Evolutionary conservation across 2,888 invertebrate species (phyloP), one percentile per base, ranked within the genome.

Genomic region (Ichneumon xanthorius): DNA sequence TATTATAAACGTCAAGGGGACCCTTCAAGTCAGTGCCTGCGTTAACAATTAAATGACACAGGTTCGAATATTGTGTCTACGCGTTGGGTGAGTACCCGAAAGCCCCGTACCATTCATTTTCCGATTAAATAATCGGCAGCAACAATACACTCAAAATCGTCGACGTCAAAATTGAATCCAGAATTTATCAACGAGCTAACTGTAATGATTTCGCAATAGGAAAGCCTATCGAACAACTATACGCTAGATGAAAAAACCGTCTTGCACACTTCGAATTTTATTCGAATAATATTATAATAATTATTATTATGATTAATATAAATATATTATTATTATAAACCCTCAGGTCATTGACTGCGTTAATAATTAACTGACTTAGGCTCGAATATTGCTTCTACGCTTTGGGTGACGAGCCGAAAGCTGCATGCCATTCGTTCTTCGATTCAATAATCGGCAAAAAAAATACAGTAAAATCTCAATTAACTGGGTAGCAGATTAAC

Each of bases 31-130:
- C 63, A 85, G 79, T 85, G 79, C 70, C 81, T 81, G 81, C 81
- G 73, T 85, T 85, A 81, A 81, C 81, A 80, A 85, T 85, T 85
- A 81, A 85, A 58, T 68, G 70, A 78, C 78, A 73, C 65, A 73
- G 80, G 63, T 45, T 67, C 45, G 80, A 67, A 26, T 67, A 55
- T 40, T 22, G 63, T 63, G 53, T 50, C 61, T 53, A 71, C 40
- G 19, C 40, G 33, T 19, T 48, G 16, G 50, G 53, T 55, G 84
- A 84, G 55, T 72, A 33, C 72, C 61, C 53, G 70, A 78, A 68
- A 16, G 16, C 48, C 2, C 16, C 76, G 14, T 19, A n/a, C 37
- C 33, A n/a, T 22, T 22, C 67, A 40, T 40, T 77, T 77, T 53
- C 40, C 67, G 67, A 77, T 67, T 67, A 40, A 55, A 77, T 77